Base-by-base conservation (phyloP, 2,797 vertebrate species). In the Protosalanx chinensis region DNA sequence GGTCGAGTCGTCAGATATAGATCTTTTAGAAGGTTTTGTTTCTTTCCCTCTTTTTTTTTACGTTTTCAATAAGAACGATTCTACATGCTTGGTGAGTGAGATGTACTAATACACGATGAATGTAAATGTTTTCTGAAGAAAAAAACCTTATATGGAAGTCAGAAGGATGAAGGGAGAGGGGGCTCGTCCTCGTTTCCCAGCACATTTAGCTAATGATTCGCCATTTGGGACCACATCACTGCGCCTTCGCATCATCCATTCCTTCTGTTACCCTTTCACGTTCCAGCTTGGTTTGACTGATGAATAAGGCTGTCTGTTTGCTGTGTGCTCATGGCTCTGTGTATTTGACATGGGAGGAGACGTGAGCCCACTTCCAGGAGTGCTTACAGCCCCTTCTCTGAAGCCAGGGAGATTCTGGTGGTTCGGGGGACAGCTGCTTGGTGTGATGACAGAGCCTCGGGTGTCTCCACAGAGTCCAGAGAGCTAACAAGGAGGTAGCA, bases 401-500 rank as follows among this genome's bases (percentile, higher is more conserved):
- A 30, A 13, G 10, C 20, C 59, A 13, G 23, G 29, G 59, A 30
- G 23, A 61, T 61, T 30, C 8, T 15, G 27, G 10, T 27, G 23
- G 23, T 27, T 27, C 2, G 32, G 65, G 65, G n/a, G 32, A 67
- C 65, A 53, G 65, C 65, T 30, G 46, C 12, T 67, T 16, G 13
- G 29, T 32, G 49, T 51, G 29, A 53, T 67, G n/a, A 51, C 35
- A 29, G 13, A 4, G 18, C 53, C 32, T 30, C 12, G 30, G 56
- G 53, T 58, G 18, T 35, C 56, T 33, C 56, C 56, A 58, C 53
- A 37, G 56, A 68, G 33, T 68, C 53, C 67, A 58, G 10, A 35
- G 56, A 37, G 35, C 67, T 15, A 37, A 68, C 67, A 68, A 29
- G 66, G 30, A 12, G 30, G 16, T 37, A 57, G 33, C 56, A 68